Evolutionary conservation across 2,888 invertebrate genomes (phyloP).

Genomic region (Macaria notata): DNA sequence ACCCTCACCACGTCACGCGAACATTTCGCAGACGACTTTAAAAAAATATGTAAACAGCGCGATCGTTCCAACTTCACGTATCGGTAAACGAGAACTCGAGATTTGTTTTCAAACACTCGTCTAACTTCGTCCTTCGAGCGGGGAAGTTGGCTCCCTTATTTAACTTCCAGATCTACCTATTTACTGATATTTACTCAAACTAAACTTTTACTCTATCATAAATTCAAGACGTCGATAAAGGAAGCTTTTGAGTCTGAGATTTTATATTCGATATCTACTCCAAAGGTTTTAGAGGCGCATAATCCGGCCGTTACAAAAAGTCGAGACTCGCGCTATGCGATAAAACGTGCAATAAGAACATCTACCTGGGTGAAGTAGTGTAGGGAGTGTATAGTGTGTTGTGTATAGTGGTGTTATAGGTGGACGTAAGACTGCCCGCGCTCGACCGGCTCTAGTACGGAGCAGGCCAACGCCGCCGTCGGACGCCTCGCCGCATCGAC

Average conservation of each 20-base stretch:
- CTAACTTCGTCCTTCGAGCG: conserved; percentile 39
- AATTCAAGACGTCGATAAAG: conserved; percentile 38
- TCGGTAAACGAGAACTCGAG: conserved; percentile 35
- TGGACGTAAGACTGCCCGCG: conserved; percentile 36
- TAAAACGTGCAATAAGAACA: conserved; percentile 67
- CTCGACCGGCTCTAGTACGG: conserved; percentile 58
- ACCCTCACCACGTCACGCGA: conserved; percentile 66
- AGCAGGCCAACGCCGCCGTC: conserved; percentile 62
- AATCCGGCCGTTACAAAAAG: conserved; percentile 63
- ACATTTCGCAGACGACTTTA: conserved; percentile 47
- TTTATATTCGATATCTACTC: conserved; percentile 51
- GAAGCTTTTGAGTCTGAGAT: conserved; percentile 34
- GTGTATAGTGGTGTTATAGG: conserved; percentile 29
- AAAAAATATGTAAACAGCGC: conserved; percentile 8
- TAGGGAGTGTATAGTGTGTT: conserved; percentile 8
- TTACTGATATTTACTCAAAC: conserved; percentile 32
- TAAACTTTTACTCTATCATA: conserved; percentile 32
- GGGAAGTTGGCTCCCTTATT: conserved; percentile 42
- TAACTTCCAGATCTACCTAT: conserved; percentile 46
- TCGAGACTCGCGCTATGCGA: conserved; percentile 48
- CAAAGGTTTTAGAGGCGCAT: conserved; percentile 56
- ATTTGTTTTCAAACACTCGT: conserved; percentile 42
- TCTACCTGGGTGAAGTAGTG: conserved; percentile 27
- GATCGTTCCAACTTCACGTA: not conserved
- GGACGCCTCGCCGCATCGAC: conserved; percentile 58